Percentiles rank a stretch among this genome's conserved stretches.
These are phyloP conservation scores for Siphonodentalium dalli DNA, from an alignment of 2,888 invertebrate genomes.

Conservation along the genomic window DNA sequence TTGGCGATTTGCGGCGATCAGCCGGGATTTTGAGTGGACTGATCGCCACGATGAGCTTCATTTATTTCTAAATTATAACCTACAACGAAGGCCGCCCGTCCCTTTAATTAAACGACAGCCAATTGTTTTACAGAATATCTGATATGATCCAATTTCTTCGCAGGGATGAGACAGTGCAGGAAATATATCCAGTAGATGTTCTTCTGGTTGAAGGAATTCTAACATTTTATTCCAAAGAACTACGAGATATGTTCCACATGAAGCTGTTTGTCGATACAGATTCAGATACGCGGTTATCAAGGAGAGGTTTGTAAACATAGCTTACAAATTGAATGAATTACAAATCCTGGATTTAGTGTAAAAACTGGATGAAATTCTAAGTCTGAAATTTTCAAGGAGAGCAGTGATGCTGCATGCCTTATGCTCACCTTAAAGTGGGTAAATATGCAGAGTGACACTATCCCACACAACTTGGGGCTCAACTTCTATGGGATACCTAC, in stretches of 20 bases:
- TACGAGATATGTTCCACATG: constrained; percentile 96
- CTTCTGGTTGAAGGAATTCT: constrained; percentile 97
- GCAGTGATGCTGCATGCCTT: no score
- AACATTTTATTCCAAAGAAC: constrained; percentile 95
- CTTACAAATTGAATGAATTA: no score
- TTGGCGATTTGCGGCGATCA: no score
- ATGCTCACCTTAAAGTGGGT: no score
- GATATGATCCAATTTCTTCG: constrained; percentile 10
- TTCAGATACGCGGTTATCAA: constrained; percentile 93
- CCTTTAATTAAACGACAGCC: no score
- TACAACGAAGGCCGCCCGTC: no score
- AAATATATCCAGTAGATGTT: constrained; percentile 94
- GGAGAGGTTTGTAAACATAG: constrained; percentile 86
- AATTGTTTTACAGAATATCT: neutral
- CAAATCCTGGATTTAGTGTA: neutral
- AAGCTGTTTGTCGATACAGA: constrained; percentile 99
- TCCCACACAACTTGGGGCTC: no score
- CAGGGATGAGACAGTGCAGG: constrained; percentile 67
- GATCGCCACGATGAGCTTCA: no score
- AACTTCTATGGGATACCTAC: no score
- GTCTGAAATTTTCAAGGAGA: neutral
- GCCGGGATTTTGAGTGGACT: no score
- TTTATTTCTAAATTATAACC: no score
- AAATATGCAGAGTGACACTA: no score
- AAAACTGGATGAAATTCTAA: neutral